Evolutionary conservation across 2,888 invertebrate species (phyloP).

Genomic region (Perizoma flavofasciatum): DNA sequence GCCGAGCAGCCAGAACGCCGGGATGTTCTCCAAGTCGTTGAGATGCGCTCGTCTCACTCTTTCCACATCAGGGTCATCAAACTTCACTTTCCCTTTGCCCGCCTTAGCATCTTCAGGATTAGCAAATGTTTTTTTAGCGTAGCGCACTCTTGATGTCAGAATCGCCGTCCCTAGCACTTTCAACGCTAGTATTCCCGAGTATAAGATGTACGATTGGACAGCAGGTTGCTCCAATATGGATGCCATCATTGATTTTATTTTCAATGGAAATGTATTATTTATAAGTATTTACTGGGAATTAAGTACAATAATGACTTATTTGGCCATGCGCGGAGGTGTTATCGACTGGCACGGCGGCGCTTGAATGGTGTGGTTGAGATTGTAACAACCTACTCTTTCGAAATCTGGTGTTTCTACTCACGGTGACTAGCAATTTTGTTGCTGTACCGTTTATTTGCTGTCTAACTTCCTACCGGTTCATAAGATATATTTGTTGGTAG

Average conservation of each 20-base stretch:
- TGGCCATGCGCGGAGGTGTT: neutral
- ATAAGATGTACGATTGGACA: conserved; percentile 25
- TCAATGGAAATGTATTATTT: too few species aligned
- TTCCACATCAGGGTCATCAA: conserved; percentile 68
- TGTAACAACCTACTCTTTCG: neutral
- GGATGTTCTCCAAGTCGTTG: conserved; percentile 89
- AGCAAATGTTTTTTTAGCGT: conserved; percentile 54
- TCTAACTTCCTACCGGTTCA: neutral
- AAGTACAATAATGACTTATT: too few species aligned
- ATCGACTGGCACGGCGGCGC: conserved; percentile 5
- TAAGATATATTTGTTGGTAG: neutral
- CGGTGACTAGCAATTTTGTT: conserved; percentile 5
- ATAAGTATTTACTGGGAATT: too few species aligned
- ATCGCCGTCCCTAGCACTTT: conserved; percentile 24
- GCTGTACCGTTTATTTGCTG: neutral
- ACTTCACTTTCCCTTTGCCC: conserved; percentile 54
- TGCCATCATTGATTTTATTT: conserved; percentile 12
- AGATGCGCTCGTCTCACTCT: conserved; percentile 83
- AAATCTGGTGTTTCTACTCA: neutral
- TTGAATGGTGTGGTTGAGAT: conserved; percentile 7
- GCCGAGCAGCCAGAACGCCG: conserved; percentile 84
- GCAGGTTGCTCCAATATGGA: conserved; percentile 21
- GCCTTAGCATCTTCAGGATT: conserved; percentile 61
- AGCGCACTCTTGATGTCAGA: conserved; percentile 17
- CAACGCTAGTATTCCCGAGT: conserved; percentile 22